Base-by-base conservation (phyloP, 1,140 invertebrate genomes). In the Aethina tumida region DNA sequence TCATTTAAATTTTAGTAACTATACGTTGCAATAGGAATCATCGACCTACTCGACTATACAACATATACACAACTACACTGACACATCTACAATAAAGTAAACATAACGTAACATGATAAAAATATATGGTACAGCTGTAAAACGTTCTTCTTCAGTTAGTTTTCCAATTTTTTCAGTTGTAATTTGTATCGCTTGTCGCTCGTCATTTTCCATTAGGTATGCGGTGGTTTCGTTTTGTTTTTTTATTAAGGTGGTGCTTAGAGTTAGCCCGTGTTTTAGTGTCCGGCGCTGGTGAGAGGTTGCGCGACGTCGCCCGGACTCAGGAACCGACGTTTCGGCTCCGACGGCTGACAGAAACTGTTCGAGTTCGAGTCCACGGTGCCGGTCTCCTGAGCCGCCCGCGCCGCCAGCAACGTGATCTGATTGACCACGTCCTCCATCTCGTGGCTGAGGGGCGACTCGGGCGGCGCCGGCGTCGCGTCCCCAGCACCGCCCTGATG, bases 351-450 rank as follows among this genome's bases (percentile, higher is more conserved):
- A 50, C 67, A 70, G 52, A 70, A 72, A 39, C 52, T 55, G 43
- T 65, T 69, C 26, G 67, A 65, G 54, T 68, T 69, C 22, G 65
- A 57, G 38, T 60, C 59, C 6, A 40, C 40, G 13, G 47, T 40
- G 4, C 50, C 47, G 10, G 66, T 40, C 40, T 72, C 69, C 49
- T 73, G 70, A 2, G 79, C 76, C 3, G 80, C 77, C 36, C 78
- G 68, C 2, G 80, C 77, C 1, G 82, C 81, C 48, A 86, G 60
- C 18, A 84, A 66, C 16, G 82, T 83, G 42, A 86, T 84, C 63
- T 84, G 81, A 57, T 84, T 84, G 17, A 84, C 81, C 30, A 84
- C 81, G 58, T 84, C 79, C 56, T 84, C 81, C 79, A 84, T 84
- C 56, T 84, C 79, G 62, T 82, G 77, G 22, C 73, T 74, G 2